Conservation (phyloP, 2,113 vertebrate species). For the Sakesphorus luctuosus region DNA sequence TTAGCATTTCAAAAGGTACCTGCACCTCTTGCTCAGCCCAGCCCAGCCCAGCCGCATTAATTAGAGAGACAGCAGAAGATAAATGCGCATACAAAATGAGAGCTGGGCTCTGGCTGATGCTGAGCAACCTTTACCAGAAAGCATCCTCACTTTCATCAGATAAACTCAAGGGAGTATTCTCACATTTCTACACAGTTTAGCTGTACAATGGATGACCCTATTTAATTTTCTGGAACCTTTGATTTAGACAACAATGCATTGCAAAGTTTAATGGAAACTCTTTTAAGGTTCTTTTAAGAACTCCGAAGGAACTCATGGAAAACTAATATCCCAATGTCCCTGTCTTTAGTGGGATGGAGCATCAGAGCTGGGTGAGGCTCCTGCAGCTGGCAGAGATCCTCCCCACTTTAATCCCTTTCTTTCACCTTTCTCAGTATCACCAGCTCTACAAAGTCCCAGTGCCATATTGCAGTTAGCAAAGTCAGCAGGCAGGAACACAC, state of each 20-base stretch:
- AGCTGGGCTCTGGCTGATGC: background rate
- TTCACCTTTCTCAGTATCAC: background rate
- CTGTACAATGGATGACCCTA: background rate
- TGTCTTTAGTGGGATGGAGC: background rate
- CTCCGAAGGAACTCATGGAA: background rate
- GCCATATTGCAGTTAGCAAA: background rate
- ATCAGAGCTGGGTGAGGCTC: background rate
- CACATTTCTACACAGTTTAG: background rate
- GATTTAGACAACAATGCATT: background rate
- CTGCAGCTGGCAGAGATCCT: background rate
- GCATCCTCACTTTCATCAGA: background rate
- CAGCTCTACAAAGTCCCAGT: background rate
- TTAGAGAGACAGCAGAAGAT: slow-evolving; percentile 28
- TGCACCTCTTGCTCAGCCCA: background rate
- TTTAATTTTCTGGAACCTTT: background rate
- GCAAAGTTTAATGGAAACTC: background rate
- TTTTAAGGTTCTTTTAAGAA: background rate
- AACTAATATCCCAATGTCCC: background rate
- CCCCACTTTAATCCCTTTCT: background rate
- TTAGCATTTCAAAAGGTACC: slow-evolving; percentile 54
- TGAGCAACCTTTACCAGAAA: slow-evolving; percentile 4
- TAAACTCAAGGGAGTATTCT: background rate
- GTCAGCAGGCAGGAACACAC: background rate
- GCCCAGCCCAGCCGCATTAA: background rate
- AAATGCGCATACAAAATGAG: slow-evolving; percentile 30